Conservation (phyloP, 2,888 invertebrate species). For the Mesoligia furuncula region DNA sequence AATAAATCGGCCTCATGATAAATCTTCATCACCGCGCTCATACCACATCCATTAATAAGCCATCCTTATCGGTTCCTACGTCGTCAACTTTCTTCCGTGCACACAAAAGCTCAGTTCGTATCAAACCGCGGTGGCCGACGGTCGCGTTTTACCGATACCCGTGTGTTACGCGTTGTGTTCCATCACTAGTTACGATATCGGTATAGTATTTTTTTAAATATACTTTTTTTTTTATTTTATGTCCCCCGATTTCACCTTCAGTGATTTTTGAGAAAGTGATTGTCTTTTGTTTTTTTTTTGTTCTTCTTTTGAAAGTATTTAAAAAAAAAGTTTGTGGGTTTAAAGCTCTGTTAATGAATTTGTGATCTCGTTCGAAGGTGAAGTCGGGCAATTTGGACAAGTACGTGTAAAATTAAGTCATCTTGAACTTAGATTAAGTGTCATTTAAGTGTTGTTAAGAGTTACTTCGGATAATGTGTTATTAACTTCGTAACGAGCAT, state of each 20-base stretch:
- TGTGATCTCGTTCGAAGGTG: conserved; percentile 44
- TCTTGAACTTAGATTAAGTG: conserved; percentile 9
- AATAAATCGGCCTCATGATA: conserved; percentile 5
- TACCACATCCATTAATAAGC: conserved; percentile 51
- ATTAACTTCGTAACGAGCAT: not conserved
- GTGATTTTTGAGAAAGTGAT: conserved; percentile 32
- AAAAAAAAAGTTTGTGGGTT: conserved; percentile 34
- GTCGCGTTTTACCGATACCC: conserved; percentile 47
- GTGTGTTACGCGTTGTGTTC: conserved; percentile 47
- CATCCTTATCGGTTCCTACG: conserved; percentile 34
- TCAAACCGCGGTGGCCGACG: conserved; percentile 46
- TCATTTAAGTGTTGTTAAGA: not conserved
- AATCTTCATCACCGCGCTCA: conserved; percentile 34
- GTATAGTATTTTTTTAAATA: conserved; percentile 55
- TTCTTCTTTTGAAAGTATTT: not conserved
- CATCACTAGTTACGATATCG: conserved; percentile 54
- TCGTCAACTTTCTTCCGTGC: conserved; percentile 65
- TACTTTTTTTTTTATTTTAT: conserved; percentile 5
- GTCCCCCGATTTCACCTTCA: conserved; percentile 55
- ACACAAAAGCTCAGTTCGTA: conserved; percentile 64
- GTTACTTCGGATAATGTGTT: conserved; percentile 23
- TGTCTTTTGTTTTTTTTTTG: not conserved
- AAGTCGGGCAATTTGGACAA: conserved; percentile 61
- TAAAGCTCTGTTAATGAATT: conserved; percentile 10
- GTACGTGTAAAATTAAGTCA: conserved; percentile 45